Evolutionary conservation across 2,888 invertebrate species (phyloP).

Genomic region (Drosophila anomelani): DNA sequence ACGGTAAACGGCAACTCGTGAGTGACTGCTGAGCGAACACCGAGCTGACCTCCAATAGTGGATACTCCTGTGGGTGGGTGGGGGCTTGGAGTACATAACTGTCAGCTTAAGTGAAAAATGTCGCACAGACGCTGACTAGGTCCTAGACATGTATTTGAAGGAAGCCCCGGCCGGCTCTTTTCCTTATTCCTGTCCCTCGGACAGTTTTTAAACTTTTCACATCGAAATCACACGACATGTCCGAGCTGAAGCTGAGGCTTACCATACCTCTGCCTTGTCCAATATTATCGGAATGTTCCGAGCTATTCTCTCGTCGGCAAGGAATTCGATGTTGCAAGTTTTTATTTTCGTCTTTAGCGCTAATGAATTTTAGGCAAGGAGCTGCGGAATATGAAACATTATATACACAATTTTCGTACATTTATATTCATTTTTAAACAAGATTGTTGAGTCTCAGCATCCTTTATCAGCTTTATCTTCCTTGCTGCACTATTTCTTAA

Average conservation of each 20-base stretch:
- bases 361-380: neutral
- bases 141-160: conserved; percentile 32
- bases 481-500: too few species aligned
- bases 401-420: neutral
- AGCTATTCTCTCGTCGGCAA: neutral
- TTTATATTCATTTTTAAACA: neutral
- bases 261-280: conserved; percentile 9
- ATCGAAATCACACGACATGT: conserved; percentile 73
- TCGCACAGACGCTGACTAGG: conserved; percentile 70
- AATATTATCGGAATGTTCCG: conserved; percentile 17
- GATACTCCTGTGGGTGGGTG: conserved; percentile 7
- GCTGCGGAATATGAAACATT: neutral
- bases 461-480: too few species aligned
- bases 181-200: conserved; percentile 43
- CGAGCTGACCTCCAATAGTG: conserved; percentile 50
- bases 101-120: conserved; percentile 82
- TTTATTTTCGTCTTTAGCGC: neutral
- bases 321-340: neutral
- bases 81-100: conserved; percentile 65
- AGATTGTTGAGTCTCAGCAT: neutral
- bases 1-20: conserved; percentile 74
- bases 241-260: conserved; percentile 26
- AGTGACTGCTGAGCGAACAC: conserved; percentile 75
- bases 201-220: conserved; percentile 46
- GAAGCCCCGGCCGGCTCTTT: conserved; percentile 41